Evolutionary conservation across 2,113 vertebrate species (phyloP).

Genomic region (Petrocephalus microphthalmus): DNA sequence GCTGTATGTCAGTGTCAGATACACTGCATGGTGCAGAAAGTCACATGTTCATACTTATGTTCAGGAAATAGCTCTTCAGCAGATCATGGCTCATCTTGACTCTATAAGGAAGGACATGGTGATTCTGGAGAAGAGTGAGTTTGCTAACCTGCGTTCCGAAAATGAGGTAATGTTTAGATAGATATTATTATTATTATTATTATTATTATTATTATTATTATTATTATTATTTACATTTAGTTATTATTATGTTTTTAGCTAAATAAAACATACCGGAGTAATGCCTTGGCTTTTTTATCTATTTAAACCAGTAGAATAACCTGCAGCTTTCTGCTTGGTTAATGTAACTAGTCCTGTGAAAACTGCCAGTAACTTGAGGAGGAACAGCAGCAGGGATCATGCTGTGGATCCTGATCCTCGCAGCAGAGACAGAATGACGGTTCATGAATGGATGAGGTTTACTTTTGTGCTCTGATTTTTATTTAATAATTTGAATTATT

Average conservation of each 20-base stretch:
- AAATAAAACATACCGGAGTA: background rate
- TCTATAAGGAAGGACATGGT: constrained; percentile 97
- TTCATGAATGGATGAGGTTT: background rate
- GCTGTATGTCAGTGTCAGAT: background rate
- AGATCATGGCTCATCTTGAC: constrained; percentile 91
- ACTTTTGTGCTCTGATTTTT: background rate
- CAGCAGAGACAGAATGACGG: background rate
- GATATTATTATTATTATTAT: too few relatives aligned
- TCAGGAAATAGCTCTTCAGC: constrained; percentile 88
- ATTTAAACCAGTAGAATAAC: background rate
- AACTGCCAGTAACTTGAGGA: background rate
- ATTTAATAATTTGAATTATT: background rate
- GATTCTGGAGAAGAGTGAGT: constrained; percentile 97
- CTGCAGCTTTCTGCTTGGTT: background rate
- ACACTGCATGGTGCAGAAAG: background rate
- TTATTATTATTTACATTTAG: too few relatives aligned
- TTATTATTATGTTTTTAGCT: too few relatives aligned
- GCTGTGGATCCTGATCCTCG: background rate
- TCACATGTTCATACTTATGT: constrained; percentile 19
- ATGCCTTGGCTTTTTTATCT: background rate
- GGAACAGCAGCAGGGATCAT: background rate
- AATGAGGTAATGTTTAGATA: constrained; percentile 64
- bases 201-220: too few relatives aligned
- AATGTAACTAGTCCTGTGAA: background rate
- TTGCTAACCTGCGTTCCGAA: constrained; percentile 85